phyloP scores from a whole-genome alignment of 2,888 invertebrate genomes.

The Tinea semifulvella region DNA sequence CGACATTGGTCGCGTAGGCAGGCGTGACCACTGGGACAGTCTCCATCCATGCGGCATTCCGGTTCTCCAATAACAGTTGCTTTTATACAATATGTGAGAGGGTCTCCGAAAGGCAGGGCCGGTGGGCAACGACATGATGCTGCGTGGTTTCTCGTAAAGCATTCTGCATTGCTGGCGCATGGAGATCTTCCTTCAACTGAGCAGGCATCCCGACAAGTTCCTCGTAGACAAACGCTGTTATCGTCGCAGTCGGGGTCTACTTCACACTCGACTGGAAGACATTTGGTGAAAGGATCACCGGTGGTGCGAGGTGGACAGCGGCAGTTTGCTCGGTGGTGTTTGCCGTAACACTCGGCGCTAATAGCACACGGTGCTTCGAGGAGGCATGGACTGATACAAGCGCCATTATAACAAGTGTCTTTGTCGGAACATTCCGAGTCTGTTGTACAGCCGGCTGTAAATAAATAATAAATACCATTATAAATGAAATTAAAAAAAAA shows the following conservation, averaged over 20 bases:
- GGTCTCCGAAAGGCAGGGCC: constrained; percentile 80
- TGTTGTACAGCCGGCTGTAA: constrained; percentile 81
- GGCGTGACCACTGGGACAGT: constrained; percentile 82
- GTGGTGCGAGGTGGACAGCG: constrained; percentile 78
- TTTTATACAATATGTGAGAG: constrained; percentile 77
- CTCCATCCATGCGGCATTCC: constrained; percentile 79
- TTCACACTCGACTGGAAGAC: constrained; percentile 81
- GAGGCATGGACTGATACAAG: constrained; percentile 84
- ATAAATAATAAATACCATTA: constrained; percentile 20
- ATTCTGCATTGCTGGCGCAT: constrained; percentile 85
- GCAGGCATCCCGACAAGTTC: constrained; percentile 84
- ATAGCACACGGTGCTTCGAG: constrained; percentile 83
- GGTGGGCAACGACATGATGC: constrained; percentile 86
- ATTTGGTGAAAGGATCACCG: constrained; percentile 83
- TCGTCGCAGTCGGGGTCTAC: constrained; percentile 81
- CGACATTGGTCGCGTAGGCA: constrained; percentile 82
- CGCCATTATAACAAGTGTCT: constrained; percentile 83
- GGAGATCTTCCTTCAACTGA: constrained; percentile 69
- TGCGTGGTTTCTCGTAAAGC: constrained; percentile 81
- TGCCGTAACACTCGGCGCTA: constrained; percentile 85
- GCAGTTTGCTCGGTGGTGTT: constrained; percentile 81
- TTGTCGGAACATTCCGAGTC: constrained; percentile 84
- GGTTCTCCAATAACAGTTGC: constrained; percentile 59
- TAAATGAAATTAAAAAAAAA: constrained; percentile 8
- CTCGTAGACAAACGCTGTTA: constrained; percentile 75